Conservation (phyloP, 2,888 invertebrate genomes). For the Andrena marginata region DNA sequence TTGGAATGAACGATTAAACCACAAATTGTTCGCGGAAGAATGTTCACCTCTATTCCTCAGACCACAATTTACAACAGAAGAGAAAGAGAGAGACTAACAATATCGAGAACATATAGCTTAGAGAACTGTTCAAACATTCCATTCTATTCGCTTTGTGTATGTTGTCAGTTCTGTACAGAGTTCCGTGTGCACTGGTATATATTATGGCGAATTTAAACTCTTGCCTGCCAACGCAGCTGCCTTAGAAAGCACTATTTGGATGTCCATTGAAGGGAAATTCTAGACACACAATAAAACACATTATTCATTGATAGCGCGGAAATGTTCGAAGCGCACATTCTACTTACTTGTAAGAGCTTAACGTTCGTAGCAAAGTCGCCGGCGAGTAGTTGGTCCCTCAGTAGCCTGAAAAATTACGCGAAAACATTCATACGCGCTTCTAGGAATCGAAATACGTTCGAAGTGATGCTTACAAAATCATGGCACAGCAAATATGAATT, state of each 20-base stretch:
- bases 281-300: slow-evolving; percentile 70
- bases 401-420: slow-evolving; percentile 87
- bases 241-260: slow-evolving; percentile 92
- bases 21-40: slow-evolving; percentile 26
- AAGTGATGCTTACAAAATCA: slow-evolving; percentile 94
- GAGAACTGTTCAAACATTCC: slow-evolving; percentile 16
- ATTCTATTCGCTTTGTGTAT: slow-evolving; percentile 14
- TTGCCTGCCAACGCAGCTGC: slow-evolving; percentile 89
- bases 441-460: too few species aligned
- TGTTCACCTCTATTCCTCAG: slow-evolving; percentile 19
- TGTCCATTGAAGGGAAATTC: slow-evolving; percentile 96
- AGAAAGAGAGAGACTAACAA: slow-evolving; percentile 12
- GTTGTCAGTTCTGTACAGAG: slow-evolving; percentile 9
- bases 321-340: not conserved
- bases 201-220: slow-evolving; percentile 75
- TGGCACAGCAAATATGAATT: slow-evolving; percentile 97
- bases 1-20: slow-evolving; percentile 2
- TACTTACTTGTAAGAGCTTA: slow-evolving; percentile 92
- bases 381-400: slow-evolving; percentile 92
- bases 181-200: not conserved
- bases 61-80: slow-evolving; percentile 2
- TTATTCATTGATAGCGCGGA: not conserved
- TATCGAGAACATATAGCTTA: slow-evolving; percentile 29
- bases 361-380: slow-evolving; percentile 98
- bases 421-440: not conserved